Conservation (phyloP, 2,113 vertebrate genomes). For the Megaleporinus macrocephalus region DNA sequence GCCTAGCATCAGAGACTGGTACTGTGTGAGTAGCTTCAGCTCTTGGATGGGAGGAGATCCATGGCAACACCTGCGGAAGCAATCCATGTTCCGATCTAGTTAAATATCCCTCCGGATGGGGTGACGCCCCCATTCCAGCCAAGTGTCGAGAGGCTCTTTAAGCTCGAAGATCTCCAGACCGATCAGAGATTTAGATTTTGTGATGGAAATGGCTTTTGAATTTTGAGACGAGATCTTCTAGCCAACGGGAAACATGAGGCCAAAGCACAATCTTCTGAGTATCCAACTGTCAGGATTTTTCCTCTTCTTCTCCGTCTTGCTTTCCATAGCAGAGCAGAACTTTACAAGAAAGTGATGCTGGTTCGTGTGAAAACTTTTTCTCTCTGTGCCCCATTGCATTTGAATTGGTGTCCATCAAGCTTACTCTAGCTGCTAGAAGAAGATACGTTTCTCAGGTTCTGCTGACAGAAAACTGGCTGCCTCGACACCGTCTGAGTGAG, state of each 20-base stretch:
- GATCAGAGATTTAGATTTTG: slow-evolving; percentile 16
- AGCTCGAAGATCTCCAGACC: background rate
- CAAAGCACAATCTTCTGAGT: background rate
- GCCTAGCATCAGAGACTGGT: background rate
- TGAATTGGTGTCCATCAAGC: slow-evolving; percentile 40
- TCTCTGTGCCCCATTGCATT: slow-evolving; percentile 14
- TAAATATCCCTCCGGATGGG: background rate
- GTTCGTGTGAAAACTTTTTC: slow-evolving; percentile 23
- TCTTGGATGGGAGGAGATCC: background rate
- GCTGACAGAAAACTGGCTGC: slow-evolving; percentile 37
- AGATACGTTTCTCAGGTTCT: slow-evolving; percentile 10
- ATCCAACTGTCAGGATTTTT: background rate
- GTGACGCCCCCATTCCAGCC: background rate
- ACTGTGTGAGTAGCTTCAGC: background rate
- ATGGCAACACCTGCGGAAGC: background rate
- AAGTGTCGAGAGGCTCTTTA: background rate
- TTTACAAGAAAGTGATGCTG: slow-evolving; percentile 22
- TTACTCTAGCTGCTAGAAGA: slow-evolving; percentile 5
- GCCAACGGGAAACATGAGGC: background rate
- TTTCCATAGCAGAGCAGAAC: slow-evolving; percentile 8
- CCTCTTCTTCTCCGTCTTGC: background rate
- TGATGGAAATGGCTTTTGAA: background rate
- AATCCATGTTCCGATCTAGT: background rate
- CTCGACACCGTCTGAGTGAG: slow-evolving; percentile 10
- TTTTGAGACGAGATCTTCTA: background rate